These are phyloP conservation scores for Coremacera marginata DNA, from an alignment of 2,888 invertebrate genomes.

Conservation along the genomic window DNA sequence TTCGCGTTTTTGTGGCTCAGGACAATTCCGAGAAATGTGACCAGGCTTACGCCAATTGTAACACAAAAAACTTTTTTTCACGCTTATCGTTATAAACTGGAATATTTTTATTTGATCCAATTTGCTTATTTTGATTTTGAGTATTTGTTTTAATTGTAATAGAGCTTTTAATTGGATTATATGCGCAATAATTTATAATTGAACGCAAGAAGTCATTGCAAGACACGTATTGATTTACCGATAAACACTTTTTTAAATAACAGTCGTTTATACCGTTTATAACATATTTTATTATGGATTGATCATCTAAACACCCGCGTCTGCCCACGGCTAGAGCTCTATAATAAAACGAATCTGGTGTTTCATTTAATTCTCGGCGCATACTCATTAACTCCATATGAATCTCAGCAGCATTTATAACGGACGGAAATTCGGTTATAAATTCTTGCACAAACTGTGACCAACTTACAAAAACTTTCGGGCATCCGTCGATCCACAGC, in stretches of 20 bases:
- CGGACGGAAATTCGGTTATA: neutral
- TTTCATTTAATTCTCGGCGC: neutral
- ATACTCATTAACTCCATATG: neutral
- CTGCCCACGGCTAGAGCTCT: neutral
- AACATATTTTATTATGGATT: neutral
- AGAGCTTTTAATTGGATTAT: too few species aligned
- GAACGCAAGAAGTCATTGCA: neutral
- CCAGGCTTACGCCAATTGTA: conserved; percentile 33
- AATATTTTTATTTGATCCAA: neutral
- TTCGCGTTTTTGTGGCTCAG: conserved; percentile 20
- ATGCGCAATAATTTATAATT: neutral
- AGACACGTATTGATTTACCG: neutral
- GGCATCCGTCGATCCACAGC: too few species aligned
- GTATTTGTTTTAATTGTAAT: neutral
- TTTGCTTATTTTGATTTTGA: neutral
- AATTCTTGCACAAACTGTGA: too few species aligned
- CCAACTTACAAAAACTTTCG: too few species aligned
- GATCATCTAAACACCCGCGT: neutral
- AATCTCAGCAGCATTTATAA: neutral
- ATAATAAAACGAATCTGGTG: neutral
- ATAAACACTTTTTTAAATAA: neutral
- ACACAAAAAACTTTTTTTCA: neutral
- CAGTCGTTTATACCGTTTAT: neutral
- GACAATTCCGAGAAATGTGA: conserved; percentile 22
- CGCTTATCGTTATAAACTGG: neutral